Evolutionary conservation across 2,888 invertebrate species (phyloP).

Genomic region (Germaria angustata): DNA sequence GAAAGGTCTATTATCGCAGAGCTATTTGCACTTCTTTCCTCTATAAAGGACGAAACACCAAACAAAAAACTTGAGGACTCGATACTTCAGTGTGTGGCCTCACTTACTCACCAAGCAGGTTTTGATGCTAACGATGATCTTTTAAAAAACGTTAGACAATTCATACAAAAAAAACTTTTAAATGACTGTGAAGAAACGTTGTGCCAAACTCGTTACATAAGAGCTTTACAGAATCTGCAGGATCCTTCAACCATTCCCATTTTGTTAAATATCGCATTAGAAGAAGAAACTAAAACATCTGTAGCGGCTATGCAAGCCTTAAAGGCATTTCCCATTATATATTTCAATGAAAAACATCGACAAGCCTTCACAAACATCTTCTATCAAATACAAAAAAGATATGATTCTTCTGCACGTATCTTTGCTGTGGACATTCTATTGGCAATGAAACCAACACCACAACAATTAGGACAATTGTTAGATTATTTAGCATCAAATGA

Average conservation of each 20-base stretch:
- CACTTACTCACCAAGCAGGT: conserved; percentile 82
- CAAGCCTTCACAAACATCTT: conserved; percentile 82
- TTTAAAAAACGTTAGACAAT: conserved; percentile 51
- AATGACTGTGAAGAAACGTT: conserved; percentile 81
- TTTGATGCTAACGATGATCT: conserved; percentile 74
- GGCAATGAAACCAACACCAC: conserved; percentile 82
- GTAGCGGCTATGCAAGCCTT: conserved; percentile 86
- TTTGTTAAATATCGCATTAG: conserved; percentile 82
- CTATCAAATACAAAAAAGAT: conserved; percentile 82
- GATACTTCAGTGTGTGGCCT: conserved; percentile 84
- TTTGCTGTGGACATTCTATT: conserved; percentile 86
- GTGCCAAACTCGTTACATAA: conserved; percentile 83
- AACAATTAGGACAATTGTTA: conserved; percentile 82
- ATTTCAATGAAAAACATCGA: conserved; percentile 79
- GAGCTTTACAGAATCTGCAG: conserved; percentile 86
- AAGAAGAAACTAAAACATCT: conserved; percentile 81
- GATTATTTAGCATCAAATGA: conserved; percentile 81
- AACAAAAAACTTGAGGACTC: conserved; percentile 85
- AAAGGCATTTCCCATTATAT: conserved; percentile 80
- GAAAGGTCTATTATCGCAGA: conserved; percentile 81
- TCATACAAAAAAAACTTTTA: conserved; percentile 77
- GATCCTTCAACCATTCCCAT: conserved; percentile 83
- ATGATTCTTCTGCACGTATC: conserved; percentile 86
- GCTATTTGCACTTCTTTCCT: conserved; percentile 70
- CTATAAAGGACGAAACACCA: conserved; percentile 79